These are phyloP conservation scores for Palythoa grandis DNA, from an alignment of 92 coral and sea anemone species.

Conservation along the genomic window DNA sequence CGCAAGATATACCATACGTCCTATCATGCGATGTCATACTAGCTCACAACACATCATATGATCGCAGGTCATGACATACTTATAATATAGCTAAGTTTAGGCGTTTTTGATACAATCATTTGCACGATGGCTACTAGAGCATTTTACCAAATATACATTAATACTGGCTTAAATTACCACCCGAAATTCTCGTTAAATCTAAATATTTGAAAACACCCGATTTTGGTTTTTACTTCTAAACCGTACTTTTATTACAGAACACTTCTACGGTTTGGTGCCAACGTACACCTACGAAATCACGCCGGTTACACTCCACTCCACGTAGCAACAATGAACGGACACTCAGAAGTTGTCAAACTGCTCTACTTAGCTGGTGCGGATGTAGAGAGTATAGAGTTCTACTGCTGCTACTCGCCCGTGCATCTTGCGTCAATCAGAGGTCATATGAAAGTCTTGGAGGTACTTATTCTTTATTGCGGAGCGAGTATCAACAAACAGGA, in stretches of 20 bases:
- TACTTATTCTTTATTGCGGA: conserved; percentile 62
- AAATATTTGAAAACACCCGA: too few species aligned
- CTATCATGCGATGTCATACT: too few species aligned
- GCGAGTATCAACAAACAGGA: conserved; percentile 64
- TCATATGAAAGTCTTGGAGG: conserved; percentile 55
- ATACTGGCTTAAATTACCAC: too few species aligned
- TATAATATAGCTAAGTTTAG: too few species aligned
- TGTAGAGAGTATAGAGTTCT: conserved; percentile 68
- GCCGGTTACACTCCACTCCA: conserved; percentile 85
- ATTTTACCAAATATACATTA: too few species aligned
- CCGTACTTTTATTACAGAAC: conserved; percentile 19
- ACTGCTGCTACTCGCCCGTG: conserved; percentile 85
- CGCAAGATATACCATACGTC: too few species aligned
- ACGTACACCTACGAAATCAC: conserved; percentile 72
- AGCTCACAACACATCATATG: too few species aligned
- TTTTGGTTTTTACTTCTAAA: too few species aligned
- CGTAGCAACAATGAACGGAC: conserved; percentile 70
- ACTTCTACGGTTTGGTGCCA: conserved; percentile 58
- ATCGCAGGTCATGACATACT: too few species aligned
- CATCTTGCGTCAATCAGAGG: conserved; percentile 79
- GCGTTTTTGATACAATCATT: too few species aligned
- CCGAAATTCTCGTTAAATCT: too few species aligned
- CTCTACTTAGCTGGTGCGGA: conserved; percentile 82
- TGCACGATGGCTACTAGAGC: too few species aligned
- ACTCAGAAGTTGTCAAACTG: conserved; percentile 62